Evolutionary conservation across 2,113 vertebrate genomes (phyloP), one percentile per base, ranked within the genome.

Genomic region (Narcine bancroftii): DNA sequence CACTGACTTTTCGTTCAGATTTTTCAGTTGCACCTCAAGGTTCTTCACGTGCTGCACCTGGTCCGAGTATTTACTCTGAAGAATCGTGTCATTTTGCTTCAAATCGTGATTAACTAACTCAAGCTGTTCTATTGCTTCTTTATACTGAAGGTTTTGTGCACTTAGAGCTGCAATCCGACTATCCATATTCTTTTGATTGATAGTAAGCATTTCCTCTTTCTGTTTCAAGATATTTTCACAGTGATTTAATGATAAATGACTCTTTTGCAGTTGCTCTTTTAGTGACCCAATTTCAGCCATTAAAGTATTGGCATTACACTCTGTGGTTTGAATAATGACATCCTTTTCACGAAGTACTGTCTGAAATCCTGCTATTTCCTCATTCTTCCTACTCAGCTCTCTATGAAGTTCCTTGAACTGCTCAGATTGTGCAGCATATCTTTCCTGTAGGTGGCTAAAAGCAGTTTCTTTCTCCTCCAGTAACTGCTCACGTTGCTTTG

Each of bases 361-460:
- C 9, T 39, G 93, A 4, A 97, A 95, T 45, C 42, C 93, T 65
- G 93, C 93, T 87, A 95, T 94, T 92, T 96, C 94, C 0, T 94
- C 95, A 0, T 95, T 93, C 63, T 94, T 96, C 81, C 94, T 92
- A 77, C 85, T 94, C 26, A 97, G 94, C 21, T 94, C 93, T 53
- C 47, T 53, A 0, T 93, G 94, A 39, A 95, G 63, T 26, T 96
- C 94, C 2, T 94, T 94, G 50, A 94, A 93, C 73, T 95, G 94
- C 85, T 97, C 94, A 3, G 94, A 92, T 26, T 95, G 94, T 0
- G 92, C 73, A 89, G 95, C 94, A 71, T 94, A 95, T 93, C 96
- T 96, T 73, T 97, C 95, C 89, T 96, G 96, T 3, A 98, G 95
- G 94, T 95, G 95, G 66, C 92, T 94, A 92, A 97, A 95, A 93